These are phyloP conservation scores for Spodoptera litura DNA, from an alignment of 1,140 invertebrate genomes.

Conservation along the genomic window DNA sequence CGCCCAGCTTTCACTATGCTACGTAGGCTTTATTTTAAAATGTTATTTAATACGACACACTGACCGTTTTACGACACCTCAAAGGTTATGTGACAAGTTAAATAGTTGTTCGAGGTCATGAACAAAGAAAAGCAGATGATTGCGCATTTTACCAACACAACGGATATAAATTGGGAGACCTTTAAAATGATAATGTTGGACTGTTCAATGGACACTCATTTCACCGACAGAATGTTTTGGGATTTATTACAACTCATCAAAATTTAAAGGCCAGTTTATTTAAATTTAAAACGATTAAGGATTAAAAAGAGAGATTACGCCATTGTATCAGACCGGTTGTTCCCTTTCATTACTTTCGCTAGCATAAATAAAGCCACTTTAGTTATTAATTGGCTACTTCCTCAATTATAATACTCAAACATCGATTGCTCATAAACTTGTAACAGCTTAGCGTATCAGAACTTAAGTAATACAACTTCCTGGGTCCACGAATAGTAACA, in stretches of 20 bases:
- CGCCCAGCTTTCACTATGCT: conserved; percentile 72
- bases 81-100: conserved; percentile 68
- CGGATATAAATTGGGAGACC: conserved; percentile 3
- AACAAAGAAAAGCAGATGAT: conserved; percentile 45
- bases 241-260: conserved; percentile 29
- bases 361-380: conserved; percentile 34
- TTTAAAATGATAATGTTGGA: conserved; percentile 9
- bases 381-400: background rate
- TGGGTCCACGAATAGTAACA: conserved; percentile 21
- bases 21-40: conserved; percentile 74
- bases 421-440: conserved; percentile 27
- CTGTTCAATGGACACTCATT: background rate
- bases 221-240: conserved; percentile 9
- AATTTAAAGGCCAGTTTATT: conserved; percentile 18
- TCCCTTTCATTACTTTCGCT: conserved; percentile 38
- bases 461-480: conserved; percentile 36
- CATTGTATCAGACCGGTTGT: background rate
- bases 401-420: conserved; percentile 10
- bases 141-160: background rate
- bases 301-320: conserved; percentile 30
- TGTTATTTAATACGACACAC: conserved; percentile 82
- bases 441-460: conserved; percentile 9
- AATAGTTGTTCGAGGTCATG: conserved; percentile 62
- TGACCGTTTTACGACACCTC: conserved; percentile 71
- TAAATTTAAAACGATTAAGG: conserved; percentile 20